Evolutionary conservation across 2,113 vertebrate genomes (phyloP).

Genomic region (Physeter macrocephalus): DNA sequence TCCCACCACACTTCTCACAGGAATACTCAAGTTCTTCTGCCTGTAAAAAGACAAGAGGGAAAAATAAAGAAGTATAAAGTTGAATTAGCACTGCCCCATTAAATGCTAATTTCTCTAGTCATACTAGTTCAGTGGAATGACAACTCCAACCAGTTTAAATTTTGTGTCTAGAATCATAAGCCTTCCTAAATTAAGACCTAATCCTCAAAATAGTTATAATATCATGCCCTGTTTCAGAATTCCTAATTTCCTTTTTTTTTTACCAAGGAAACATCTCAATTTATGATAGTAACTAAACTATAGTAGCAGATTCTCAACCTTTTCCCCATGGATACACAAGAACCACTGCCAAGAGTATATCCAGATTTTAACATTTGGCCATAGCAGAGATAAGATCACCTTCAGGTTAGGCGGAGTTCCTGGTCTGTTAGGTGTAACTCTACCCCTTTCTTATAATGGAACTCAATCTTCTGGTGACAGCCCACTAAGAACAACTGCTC

Average conservation of each 20-base stretch:
- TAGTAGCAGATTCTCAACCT: constrained; percentile 30
- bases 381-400: constrained; percentile 54
- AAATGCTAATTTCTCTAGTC: background rate
- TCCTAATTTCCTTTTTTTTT: constrained; percentile 28
- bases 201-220: constrained; percentile 3
- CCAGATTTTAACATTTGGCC: constrained; percentile 48
- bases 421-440: constrained; percentile 57
- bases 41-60: constrained; percentile 66
- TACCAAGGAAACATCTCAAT: constrained; percentile 21
- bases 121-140: background rate
- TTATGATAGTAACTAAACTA: constrained; percentile 30
- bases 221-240: constrained; percentile 35
- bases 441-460: constrained; percentile 60
- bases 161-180: background rate
- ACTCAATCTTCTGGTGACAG: constrained; percentile 56
- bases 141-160: constrained; percentile 24
- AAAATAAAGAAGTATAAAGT: constrained; percentile 42
- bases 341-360: constrained; percentile 31
- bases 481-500: constrained; percentile 59
- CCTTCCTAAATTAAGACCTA: constrained; percentile 39
- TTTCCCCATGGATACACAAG: constrained; percentile 5
- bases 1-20: constrained; percentile 96
- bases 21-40: constrained; percentile 97
- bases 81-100: background rate
- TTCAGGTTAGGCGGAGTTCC: constrained; percentile 46